Conservation (phyloP, 1,140 invertebrate genomes). For the Laupala kohalensis region DNA sequence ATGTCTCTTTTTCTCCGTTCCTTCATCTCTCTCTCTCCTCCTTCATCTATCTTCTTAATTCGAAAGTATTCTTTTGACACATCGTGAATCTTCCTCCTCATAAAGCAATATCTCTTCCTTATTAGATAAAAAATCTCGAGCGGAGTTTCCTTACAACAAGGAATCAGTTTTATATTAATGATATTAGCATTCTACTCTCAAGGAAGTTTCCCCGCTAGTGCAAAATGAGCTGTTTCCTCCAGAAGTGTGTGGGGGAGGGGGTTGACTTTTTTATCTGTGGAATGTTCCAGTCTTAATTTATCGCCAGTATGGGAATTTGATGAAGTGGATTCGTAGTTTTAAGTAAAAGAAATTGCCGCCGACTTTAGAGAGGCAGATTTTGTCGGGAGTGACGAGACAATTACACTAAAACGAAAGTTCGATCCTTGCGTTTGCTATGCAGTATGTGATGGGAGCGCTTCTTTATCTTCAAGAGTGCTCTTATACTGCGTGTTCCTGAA, state of each 20-base stretch:
- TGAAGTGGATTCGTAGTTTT: not conserved
- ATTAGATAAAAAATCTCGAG: not conserved
- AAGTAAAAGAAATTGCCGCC: too few species aligned
- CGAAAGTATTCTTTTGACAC: too few species aligned
- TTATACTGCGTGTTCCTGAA: too few species aligned
- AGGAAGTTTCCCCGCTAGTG: not conserved
- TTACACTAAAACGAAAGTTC: not conserved
- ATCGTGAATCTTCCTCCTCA: not conserved
- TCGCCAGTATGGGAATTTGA: not conserved
- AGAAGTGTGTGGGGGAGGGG: not conserved
- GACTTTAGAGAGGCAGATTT: not conserved
- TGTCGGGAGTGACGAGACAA: not conserved
- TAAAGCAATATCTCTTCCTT: not conserved
- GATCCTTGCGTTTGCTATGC: not conserved
- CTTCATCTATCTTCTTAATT: too few species aligned
- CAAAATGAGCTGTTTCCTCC: not conserved
- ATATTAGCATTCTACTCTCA: not conserved
- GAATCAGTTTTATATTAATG: not conserved
- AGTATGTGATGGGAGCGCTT: too few species aligned
- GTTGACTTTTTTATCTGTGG: not conserved
- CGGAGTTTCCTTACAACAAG: not conserved
- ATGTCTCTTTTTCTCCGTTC: too few species aligned
- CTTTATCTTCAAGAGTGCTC: too few species aligned
- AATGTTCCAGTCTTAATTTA: not conserved
- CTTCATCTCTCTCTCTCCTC: too few species aligned